These are phyloP conservation scores for Urosaurus nigricauda DNA, from an alignment of 2,797 vertebrate genomes.

Conservation along the genomic window DNA sequence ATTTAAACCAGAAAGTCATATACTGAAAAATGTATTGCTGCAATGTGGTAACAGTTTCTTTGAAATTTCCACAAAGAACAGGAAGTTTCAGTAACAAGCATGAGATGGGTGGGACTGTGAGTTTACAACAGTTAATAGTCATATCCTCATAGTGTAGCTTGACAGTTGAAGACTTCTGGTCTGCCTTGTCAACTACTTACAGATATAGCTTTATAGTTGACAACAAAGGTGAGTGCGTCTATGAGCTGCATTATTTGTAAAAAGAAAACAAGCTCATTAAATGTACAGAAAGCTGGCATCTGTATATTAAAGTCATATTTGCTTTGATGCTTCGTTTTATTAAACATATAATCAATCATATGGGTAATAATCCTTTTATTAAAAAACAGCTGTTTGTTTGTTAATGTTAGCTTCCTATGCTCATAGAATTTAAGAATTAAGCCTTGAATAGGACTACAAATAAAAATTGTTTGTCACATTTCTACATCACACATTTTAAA, in stretches of 20 bases:
- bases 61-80: slow-evolving; percentile 82
- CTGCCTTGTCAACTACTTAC: slow-evolving; percentile 53
- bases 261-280: slow-evolving; percentile 50
- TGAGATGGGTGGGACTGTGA: slow-evolving; percentile 79
- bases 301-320: background rate
- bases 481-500: background rate
- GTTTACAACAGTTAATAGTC: slow-evolving; percentile 82
- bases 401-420: background rate
- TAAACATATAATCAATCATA: slow-evolving; percentile 21
- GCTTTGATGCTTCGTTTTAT: slow-evolving; percentile 18
- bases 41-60: slow-evolving; percentile 84
- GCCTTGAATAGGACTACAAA: background rate
- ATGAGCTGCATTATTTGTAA: background rate
- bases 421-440: background rate
- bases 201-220: slow-evolving; percentile 49
- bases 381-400: background rate
- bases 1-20: slow-evolving; percentile 63
- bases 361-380: background rate
- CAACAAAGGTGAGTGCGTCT: slow-evolving; percentile 73
- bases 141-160: slow-evolving; percentile 67
- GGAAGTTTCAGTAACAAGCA: slow-evolving; percentile 80
- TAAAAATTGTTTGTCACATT: background rate
- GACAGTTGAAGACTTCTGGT: slow-evolving; percentile 63
- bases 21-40: slow-evolving; percentile 69
- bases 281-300: slow-evolving; percentile 12